Conservation (phyloP, 2,797 vertebrate species). For the Pagetopsis macropterus region DNA sequence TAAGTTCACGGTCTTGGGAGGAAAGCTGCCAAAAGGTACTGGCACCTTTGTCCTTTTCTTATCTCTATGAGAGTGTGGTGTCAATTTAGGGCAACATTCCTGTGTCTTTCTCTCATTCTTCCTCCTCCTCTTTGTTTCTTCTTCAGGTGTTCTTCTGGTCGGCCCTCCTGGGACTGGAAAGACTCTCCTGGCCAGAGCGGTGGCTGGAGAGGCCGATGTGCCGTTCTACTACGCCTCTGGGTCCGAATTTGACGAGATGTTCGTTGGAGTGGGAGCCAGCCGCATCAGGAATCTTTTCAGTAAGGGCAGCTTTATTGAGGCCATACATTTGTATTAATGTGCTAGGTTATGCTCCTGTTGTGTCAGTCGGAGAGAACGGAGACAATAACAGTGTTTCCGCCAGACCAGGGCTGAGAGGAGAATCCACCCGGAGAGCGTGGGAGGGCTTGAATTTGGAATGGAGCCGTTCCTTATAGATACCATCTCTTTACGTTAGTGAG, state of each 20-base stretch:
- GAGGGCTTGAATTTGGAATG: no score
- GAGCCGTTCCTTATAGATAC: no score
- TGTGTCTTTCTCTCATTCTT: not conserved
- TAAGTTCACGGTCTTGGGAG: constrained; percentile 95
- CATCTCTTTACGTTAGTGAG: no score
- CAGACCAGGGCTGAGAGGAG: no score
- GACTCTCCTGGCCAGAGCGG: constrained; percentile 95
- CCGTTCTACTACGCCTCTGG: constrained; percentile 98
- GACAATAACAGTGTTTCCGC: no score
- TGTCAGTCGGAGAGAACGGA: no score
- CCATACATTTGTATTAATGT: not conserved
- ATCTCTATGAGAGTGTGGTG: not conserved
- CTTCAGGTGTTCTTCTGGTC: constrained; percentile 91
- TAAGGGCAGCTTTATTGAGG: constrained; percentile 53
- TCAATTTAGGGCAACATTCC: not conserved
- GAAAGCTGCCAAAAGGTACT: constrained; percentile 97
- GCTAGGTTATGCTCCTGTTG: no score
- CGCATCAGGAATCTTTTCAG: constrained; percentile 98
- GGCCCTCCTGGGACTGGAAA: constrained; percentile 98
- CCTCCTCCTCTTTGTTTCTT: constrained; percentile 21
- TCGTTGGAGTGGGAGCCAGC: constrained; percentile 98
- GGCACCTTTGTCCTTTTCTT: not conserved
- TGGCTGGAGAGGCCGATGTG: constrained; percentile 97
- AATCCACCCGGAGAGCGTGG: no score
- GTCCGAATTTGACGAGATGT: constrained; percentile 99